These are phyloP conservation scores for Nanger granti DNA, from an alignment of 2,113 vertebrate species.

Conservation along the genomic window DNA sequence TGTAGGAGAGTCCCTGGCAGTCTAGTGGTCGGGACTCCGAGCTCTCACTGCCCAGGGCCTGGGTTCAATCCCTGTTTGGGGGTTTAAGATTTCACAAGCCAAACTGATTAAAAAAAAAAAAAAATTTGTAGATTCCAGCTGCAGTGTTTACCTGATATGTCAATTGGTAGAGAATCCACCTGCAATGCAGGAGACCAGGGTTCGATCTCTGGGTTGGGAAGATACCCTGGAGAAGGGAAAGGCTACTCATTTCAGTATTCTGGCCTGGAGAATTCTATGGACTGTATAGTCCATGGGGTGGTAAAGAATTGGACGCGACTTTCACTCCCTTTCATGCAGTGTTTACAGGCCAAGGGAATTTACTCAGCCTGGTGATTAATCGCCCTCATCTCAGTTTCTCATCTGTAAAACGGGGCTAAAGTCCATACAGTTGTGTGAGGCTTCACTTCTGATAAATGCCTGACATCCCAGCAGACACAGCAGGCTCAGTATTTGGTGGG, in stretches of 20 bases:
- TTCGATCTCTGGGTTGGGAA: background rate
- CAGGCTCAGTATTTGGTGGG: background rate
- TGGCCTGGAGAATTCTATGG: background rate
- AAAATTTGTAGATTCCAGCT: background rate
- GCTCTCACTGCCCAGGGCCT: background rate
- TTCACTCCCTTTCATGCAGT: background rate
- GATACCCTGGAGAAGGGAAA: background rate
- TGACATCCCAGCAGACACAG: background rate
- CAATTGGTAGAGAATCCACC: background rate
- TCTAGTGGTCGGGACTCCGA: background rate
- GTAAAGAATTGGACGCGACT: background rate
- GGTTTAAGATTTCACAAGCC: background rate
- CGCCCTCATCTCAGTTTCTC: background rate
- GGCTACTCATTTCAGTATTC: background rate
- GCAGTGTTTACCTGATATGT: background rate
- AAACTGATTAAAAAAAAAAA: background rate
- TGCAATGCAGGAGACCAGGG: background rate
- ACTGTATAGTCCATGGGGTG: background rate
- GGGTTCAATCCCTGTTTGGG: background rate
- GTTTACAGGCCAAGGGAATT: background rate
- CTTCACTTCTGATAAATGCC: background rate
- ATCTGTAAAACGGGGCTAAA: background rate
- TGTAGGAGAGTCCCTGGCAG: background rate
- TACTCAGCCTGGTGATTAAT: background rate
- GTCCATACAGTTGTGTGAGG: background rate